Evolutionary conservation across 2,113 vertebrate genomes (phyloP), one percentile per base, ranked within the genome.

Genomic region (Mugil cephalus): DNA sequence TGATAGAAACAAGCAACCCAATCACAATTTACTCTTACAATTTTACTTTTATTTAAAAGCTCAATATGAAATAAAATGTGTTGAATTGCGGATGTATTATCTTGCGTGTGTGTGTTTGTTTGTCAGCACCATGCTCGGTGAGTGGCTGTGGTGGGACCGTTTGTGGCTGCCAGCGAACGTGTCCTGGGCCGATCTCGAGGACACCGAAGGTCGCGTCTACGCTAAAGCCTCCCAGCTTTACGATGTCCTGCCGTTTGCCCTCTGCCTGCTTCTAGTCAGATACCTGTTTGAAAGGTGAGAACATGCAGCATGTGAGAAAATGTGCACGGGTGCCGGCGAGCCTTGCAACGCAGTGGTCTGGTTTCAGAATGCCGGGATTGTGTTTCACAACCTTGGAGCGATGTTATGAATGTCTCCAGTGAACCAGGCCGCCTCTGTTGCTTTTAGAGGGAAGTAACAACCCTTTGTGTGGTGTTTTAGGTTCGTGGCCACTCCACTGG

Each of bases 71-170:
- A 17, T n/a, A 7, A 11, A 34, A 51, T 42, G 8, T 34, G 30
- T 46, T 65, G 3, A 21, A 3, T 36, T 14, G 12, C 0, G 6
- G 66, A 10, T 43, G 36, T 10, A 18, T 58, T n/a, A n/a, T n/a
- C n/a, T 24, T 19, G 6, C 38, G 17, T n/a, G 30, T 68, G n/a
- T 70, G 9, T 62, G 53, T 39, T 52, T 43, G 8, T 67, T 80
- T 76, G 21, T 10, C 19, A 58, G 67, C 60, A 77, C 51, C 53
- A 92, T 93, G 92, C 77, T 95, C 56, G 86, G 82, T 10, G 94
- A 95, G 71, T 97, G 95, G 95, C 93, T 98, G 91, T 98, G 96
- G 95, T 94, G 93, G 94, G 95, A 98, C 65, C 92, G 87, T 65
- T 90, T 96, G 63, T 98, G 97, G 96, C 94, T 98, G 76, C 97